Evolutionary conservation across 1,140 invertebrate genomes (phyloP), one percentile per base, ranked within the genome.

Genomic region (Hestina assimilis): DNA sequence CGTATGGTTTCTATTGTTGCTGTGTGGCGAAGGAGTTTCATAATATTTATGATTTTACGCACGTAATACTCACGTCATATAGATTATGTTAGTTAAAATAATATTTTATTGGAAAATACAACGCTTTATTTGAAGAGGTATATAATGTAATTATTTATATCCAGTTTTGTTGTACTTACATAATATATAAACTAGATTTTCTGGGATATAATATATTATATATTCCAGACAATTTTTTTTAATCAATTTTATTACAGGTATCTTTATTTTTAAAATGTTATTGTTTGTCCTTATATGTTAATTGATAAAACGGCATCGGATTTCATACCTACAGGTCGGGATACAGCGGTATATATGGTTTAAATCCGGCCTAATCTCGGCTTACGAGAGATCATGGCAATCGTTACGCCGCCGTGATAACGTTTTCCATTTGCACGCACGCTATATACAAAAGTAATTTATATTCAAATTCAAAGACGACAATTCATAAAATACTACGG

Each of bases 311-410:
- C 51, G 28, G 31, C 51, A 53, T 31, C n/a, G 38, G 40, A 19
- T 35, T 42, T 52, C 21, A 21, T 50, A 40, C 26, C 24, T 53
- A 41, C 28, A 41, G 38, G 38, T 52, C 21, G 9, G 40, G 40
- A 43, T 53, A 42, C 21, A 50, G 21, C 33, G 29, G 42, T 46
- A 46, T 53, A n/a, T n/a, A 48, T 26, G 35, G 45, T 41, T 57
- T 64, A 71, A 72, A 73, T 72, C 72, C 71, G 64, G 61, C 72
- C 69, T 80, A 75, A 76, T 73, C 73, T 71, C 60, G 60, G 77
- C 66, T 76, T 79, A 74, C 63, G 54, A 42, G 65, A 69, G 66
- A 70, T 75, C 74, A 63, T 68, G 69, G 55, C 64, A 70, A 72
- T 69, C 69, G 62, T 66, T 70, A 68, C 65, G 56, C 41, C 63